phyloP scores from a whole-genome alignment of 2,888 invertebrate genomes.

The Alentia gelatinosa region DNA sequence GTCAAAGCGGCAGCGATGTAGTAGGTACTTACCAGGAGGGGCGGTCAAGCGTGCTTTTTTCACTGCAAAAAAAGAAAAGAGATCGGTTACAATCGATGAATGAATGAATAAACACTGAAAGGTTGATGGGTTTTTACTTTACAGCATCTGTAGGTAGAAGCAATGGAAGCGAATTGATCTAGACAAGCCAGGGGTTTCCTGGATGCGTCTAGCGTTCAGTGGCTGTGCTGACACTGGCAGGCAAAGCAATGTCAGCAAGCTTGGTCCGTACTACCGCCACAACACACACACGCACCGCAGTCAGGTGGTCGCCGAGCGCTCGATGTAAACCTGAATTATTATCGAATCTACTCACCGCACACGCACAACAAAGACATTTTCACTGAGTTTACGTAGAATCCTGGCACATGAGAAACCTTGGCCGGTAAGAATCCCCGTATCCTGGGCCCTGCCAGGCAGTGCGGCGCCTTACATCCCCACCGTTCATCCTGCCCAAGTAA shows the following conservation, averaged over 20 bases:
- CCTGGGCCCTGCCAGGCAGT: slow-evolving; percentile 14
- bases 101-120: background rate
- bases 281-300: background rate
- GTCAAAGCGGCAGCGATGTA: background rate
- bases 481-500: background rate
- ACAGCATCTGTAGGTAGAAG: too few relatives aligned
- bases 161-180: too few relatives aligned
- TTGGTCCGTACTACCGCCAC: background rate
- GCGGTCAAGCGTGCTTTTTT: slow-evolving; percentile 93
- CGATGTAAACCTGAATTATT: background rate
- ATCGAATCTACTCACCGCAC: slow-evolving; percentile 63
- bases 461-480: background rate
- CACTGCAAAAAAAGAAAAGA: slow-evolving; percentile 86
- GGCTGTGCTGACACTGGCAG: background rate
- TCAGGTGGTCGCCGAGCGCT: background rate
- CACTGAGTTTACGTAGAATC: background rate
- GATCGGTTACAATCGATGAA: background rate
- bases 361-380: slow-evolving; percentile 63
- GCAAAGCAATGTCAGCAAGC: background rate
- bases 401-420: background rate
- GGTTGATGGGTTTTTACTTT: background rate
- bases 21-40: slow-evolving; percentile 87
- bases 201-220: too few relatives aligned
- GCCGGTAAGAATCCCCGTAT: background rate
- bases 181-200: too few relatives aligned